Percentiles rank a stretch among this genome's conserved stretches.
phyloP scores from a whole-genome alignment of 1,140 invertebrate species.

The Tetramorium alpestre region DNA sequence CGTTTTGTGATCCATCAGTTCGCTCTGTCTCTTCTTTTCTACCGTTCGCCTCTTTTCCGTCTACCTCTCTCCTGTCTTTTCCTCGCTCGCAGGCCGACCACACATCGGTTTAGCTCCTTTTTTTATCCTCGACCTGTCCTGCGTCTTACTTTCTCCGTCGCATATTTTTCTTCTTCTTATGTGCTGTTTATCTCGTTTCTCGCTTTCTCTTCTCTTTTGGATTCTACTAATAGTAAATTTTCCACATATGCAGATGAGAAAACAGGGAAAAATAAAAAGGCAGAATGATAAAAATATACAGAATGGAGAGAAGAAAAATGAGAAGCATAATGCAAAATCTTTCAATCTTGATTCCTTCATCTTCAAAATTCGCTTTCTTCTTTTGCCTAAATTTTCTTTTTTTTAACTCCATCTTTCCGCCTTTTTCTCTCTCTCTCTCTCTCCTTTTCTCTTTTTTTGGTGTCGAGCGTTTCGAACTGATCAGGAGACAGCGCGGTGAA shows the following conservation, averaged over 20 bases:
- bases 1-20: background rate
- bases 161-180: constrained; percentile 38
- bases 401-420: background rate
- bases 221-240: background rate
- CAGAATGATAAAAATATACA: background rate
- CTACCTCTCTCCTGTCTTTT: constrained; percentile 10
- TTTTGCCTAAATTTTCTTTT: background rate
- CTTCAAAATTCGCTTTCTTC: background rate
- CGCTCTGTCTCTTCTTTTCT: constrained; percentile 22
- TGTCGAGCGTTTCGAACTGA: background rate
- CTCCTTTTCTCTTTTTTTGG: too few relatives aligned
- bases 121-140: background rate
- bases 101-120: background rate
- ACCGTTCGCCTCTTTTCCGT: constrained; percentile 17
- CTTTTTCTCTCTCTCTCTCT: too few relatives aligned
- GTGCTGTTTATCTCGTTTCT: background rate
- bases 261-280: background rate
- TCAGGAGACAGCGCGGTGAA: constrained; percentile 8
- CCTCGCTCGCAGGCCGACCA: background rate
- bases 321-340: background rate
- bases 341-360: background rate
- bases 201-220: background rate
- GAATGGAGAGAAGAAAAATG: background rate
- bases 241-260: background rate
- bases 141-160: constrained; percentile 32